A percentile compares a stretch with the other conserved stretches of the same genome.
These are phyloP conservation scores for Chloroclystis v-ata DNA, from an alignment of 2,888 invertebrate genomes.

Conservation along the genomic window DNA sequence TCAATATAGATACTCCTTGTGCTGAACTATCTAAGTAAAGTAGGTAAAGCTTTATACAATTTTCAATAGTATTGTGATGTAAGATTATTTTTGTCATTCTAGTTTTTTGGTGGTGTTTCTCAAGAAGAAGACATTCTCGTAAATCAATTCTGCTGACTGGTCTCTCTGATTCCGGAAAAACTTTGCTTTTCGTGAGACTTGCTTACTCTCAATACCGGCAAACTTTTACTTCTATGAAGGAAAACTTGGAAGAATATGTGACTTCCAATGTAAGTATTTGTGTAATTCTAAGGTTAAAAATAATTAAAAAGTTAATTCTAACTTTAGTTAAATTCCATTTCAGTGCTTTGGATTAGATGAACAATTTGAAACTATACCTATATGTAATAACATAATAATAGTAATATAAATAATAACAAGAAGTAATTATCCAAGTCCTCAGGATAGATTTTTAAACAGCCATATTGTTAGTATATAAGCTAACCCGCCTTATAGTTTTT, in stretches of 20 bases:
- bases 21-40: background rate
- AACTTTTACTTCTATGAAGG: conserved; percentile 93
- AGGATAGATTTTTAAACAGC: too few relatives aligned
- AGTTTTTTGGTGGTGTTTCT: conserved; percentile 82
- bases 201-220: conserved; percentile 83
- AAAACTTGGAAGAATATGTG: conserved; percentile 85
- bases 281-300: too few relatives aligned
- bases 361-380: too few relatives aligned
- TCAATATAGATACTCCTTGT: background rate
- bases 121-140: conserved; percentile 76
- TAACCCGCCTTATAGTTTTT: too few relatives aligned
- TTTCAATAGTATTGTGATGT: background rate
- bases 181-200: conserved; percentile 88
- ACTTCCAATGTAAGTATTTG: conserved; percentile 78
- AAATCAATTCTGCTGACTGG: conserved; percentile 88
- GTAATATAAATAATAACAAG: too few relatives aligned
- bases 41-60: too few relatives aligned
- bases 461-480: too few relatives aligned
- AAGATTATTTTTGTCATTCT: background rate
- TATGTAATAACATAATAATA: too few relatives aligned
- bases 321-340: too few relatives aligned
- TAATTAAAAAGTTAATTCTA: too few relatives aligned
- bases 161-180: conserved; percentile 94
- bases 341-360: too few relatives aligned
- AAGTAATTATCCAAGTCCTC: too few relatives aligned